Base-by-base conservation (phyloP, 2,797 vertebrate genomes). In the Ambastaia sidthimunki region DNA sequence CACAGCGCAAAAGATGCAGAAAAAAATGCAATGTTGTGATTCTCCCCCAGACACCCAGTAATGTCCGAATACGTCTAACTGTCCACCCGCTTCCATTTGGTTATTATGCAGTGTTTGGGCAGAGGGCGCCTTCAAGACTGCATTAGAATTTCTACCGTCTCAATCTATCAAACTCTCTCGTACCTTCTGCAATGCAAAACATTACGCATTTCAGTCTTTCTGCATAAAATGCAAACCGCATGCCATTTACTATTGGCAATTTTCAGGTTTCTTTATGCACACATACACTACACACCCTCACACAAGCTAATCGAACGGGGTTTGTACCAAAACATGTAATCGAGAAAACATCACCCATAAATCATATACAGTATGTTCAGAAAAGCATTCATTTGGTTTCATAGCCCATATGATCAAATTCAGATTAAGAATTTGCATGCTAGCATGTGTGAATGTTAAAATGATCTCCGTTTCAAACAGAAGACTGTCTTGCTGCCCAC, bases 211-310 rank as follows among this genome's bases (percentile, higher is more conserved):
- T 25, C 13, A 5, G 1, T 23, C 12, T 18, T 65, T 65, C 23
- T 37, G 18, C 18, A 37, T 7, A 23, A 7, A 37, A 74, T 16
- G 59, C 60, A 52, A 34, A 18, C 23, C 7, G 9, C 19, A 57
- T 75, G 47, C 21, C 47, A 15, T 10, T 65, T 75, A 65, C 48
- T 67, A 59, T 47, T 31, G 44, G 41, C 28, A 41, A 25, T 28
- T n/a, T 59, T 21, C 13, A 55, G 10, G 1, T 44, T 44, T 44
- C 10, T 44, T 44, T 11, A 11, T 44, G 10, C 41, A n/a, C n/a
- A n/a, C n/a, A n/a, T n/a, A n/a, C n/a, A n/a, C n/a, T n/a, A 9
- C 12, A 69, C 6, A 60, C 3, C 52, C 19, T 66, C 59, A 44
- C 41, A 48, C 9, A 10, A 12, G 15, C 44, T 6, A 19, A 7